Percentiles rank a stretch among this genome's conserved stretches.
Evolutionary conservation across 2,113 vertebrate genomes (phyloP).

Genomic region (Aegypius monachus): DNA sequence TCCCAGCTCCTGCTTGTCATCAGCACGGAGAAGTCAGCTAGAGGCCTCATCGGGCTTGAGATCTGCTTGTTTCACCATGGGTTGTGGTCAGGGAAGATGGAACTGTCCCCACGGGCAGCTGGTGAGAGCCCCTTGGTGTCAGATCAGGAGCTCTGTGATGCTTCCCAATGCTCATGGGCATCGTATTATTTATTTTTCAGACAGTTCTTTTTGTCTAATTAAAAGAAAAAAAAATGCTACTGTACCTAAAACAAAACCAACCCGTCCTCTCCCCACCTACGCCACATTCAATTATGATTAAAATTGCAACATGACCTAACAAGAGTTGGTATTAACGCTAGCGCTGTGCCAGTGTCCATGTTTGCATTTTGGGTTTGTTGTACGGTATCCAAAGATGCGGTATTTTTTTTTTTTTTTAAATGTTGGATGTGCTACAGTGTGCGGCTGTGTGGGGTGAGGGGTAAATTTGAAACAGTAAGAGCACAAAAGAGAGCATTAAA

Average conservation of each 20-base stretch:
- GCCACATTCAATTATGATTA: conserved; percentile 59
- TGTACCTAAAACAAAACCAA: conserved; percentile 56
- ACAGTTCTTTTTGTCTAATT: conserved; percentile 12
- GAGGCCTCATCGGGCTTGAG: not conserved
- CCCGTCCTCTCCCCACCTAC: conserved; percentile 41
- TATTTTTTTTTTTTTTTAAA: not conserved
- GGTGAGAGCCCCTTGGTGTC: not conserved
- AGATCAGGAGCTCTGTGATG: not conserved
- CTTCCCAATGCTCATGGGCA: not conserved
- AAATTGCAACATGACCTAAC: conserved; percentile 67
- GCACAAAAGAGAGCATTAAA: conserved; percentile 66
- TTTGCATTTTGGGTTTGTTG: conserved; percentile 59
- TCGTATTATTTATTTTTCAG: conserved; percentile 3
- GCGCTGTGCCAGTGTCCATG: conserved; percentile 41
- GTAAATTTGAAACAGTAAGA: conserved; percentile 60
- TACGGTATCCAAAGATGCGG: conserved; percentile 30
- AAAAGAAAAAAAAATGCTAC: not conserved
- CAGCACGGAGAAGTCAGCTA: not conserved
- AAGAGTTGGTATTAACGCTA: conserved; percentile 34
- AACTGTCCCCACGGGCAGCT: not conserved
- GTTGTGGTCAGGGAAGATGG: not conserved
- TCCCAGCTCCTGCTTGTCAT: not conserved
- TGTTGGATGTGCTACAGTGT: conserved; percentile 39
- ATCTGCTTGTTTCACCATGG: accelerated
- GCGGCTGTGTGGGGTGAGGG: conserved; percentile 57